phyloP scores from a whole-genome alignment of 2,888 invertebrate genomes.

The Dysmachus trigonus region DNA sequence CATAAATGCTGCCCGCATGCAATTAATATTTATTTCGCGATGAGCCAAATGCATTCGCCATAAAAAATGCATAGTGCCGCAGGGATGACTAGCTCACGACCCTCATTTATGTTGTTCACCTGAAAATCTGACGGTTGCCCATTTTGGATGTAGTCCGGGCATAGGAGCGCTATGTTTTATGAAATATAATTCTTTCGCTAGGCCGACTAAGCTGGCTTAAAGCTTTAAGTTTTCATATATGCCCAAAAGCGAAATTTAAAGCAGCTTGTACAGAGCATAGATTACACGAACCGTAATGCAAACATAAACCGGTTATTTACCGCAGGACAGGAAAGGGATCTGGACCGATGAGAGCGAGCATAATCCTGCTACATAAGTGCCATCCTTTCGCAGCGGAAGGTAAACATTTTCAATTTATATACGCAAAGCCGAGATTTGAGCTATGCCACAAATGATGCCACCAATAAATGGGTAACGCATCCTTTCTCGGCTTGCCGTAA shows the following conservation, averaged over 20 bases:
- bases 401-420: not conserved
- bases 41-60: not conserved
- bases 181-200: not conserved
- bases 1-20: not conserved
- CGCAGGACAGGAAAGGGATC: not conserved
- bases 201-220: not conserved
- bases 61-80: not conserved
- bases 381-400: not conserved
- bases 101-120: not conserved
- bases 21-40: not conserved
- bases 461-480: not conserved
- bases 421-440: not conserved
- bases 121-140: not conserved
- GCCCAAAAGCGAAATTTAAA: not conserved
- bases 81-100: not conserved
- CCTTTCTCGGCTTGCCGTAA: not conserved
- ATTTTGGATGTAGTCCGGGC: not conserved
- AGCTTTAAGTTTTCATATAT: not conserved
- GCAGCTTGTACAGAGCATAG: not conserved
- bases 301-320: not conserved
- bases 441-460: slow-evolving; percentile 1
- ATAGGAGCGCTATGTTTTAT: not conserved
- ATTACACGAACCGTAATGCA: not conserved
- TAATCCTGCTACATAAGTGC: not conserved
- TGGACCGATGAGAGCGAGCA: not conserved